phyloP scores from a whole-genome alignment of 1,140 invertebrate species.

The Drosophila willistoni region DNA sequence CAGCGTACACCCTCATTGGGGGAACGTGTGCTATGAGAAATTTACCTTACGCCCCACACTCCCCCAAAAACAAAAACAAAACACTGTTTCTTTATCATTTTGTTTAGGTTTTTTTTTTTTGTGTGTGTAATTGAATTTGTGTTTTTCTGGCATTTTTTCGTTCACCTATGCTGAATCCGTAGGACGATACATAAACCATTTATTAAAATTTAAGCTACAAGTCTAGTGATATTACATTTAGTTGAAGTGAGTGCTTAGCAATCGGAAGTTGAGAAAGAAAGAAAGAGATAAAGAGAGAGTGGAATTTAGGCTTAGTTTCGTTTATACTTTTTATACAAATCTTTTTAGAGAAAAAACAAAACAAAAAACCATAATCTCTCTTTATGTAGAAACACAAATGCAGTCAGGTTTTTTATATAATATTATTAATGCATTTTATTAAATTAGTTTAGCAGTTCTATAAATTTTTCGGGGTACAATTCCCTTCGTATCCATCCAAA shows the following conservation, averaged over 20 bases:
- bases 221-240: constrained; percentile 82
- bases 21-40: constrained; percentile 76
- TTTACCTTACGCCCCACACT: not conserved
- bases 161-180: constrained; percentile 13
- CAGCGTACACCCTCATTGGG: constrained; percentile 80
- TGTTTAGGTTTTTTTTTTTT: constrained; percentile 34
- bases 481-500: not conserved
- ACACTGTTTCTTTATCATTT: not conserved
- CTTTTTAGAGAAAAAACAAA: not conserved
- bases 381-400: not conserved
- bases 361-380: not conserved
- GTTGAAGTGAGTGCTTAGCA: constrained; percentile 60
- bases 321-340: constrained; percentile 9
- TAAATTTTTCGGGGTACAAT: not conserved
- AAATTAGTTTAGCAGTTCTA: constrained; percentile 5
- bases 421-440: constrained; percentile 8
- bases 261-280: constrained; percentile 53
- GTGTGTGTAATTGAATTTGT: constrained; percentile 78
- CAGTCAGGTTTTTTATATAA: constrained; percentile 10
- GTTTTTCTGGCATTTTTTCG: constrained; percentile 74
- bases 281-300: constrained; percentile 28
- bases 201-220: constrained; percentile 73
- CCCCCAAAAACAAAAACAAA: not conserved
- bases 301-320: not conserved
- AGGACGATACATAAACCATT: constrained; percentile 34